Base-by-base conservation (phyloP, 2,113 vertebrate genomes). In the Hepsetus odoe region DNA sequence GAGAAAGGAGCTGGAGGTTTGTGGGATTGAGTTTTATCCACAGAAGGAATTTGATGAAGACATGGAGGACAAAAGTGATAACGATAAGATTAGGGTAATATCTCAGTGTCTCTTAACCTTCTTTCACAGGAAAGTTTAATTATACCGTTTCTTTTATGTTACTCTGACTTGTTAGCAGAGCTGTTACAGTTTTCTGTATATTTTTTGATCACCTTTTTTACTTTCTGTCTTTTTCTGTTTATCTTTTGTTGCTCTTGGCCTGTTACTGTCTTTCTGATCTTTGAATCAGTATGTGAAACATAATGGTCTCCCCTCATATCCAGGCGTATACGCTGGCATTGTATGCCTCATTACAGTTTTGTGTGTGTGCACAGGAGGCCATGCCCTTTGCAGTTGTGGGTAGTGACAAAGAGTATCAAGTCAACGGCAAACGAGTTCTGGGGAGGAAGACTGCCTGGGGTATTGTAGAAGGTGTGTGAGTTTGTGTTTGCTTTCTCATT, bases 31-130 rank as follows among this genome's bases (percentile, higher is more conserved):
- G 82, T 96, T 97, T 90, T 99, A 98, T 76, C 97, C 97, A 3
- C 97, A 99, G 89, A 97, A 97, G 83, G 97, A 98, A 85, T 99
- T 99, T 69, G 97, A 99, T 79, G 97, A 99, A 20, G 97, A 98
- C 87, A 88, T 96, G 92, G 97, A 99, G 80, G 97, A 98, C 89
- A 98, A 98, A 90, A 95, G 94, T 16, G 97, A 98, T 84, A 99
- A 99, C 0, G 97, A 98, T 92, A 98, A 98, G 89, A 98, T 99
- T 89, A 93, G 97, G 93, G 97, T 98, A 90, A 81, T 20, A 5
- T 51, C 24, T 42, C 30, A n/a, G 58, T 64, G 6, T 18, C 22
- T 11, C 24, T 74, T 5, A 66, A 1, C 58, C 26, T n/a, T 71
- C 2, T 58, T 20, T 14, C n/a, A 40, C 0, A 10, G 14, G 22